phyloP scores from a whole-genome alignment of 2,888 invertebrate species.

The Allygus modestus region DNA sequence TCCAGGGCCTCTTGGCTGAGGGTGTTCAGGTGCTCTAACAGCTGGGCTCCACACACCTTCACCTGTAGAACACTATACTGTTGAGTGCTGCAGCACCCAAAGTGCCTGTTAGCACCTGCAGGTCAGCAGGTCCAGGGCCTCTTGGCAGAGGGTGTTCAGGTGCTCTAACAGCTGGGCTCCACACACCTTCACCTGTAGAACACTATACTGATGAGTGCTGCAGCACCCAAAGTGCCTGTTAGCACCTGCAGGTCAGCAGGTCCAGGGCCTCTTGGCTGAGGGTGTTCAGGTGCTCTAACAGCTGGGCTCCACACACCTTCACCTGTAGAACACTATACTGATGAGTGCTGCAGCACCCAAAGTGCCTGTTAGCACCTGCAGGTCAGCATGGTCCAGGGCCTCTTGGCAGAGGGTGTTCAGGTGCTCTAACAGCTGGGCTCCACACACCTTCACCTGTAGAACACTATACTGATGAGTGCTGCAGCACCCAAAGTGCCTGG shows the following conservation, averaged over 20 bases:
- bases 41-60: conserved; percentile 84
- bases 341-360: conserved; percentile 88
- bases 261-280: conserved; percentile 90
- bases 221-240: conserved; percentile 89
- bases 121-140: conserved; percentile 90
- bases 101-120: conserved; percentile 85
- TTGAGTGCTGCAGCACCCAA: conserved; percentile 88
- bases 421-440: conserved; percentile 85
- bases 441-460: conserved; percentile 79
- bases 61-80: conserved; percentile 73
- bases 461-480: too few species aligned
- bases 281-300: conserved; percentile 87
- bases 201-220: conserved; percentile 80
- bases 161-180: conserved; percentile 86
- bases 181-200: conserved; percentile 79
- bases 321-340: conserved; percentile 74
- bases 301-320: conserved; percentile 84
- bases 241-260: conserved; percentile 85
- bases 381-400: conserved; percentile 89
- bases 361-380: conserved; percentile 86
- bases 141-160: conserved; percentile 87
- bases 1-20: conserved; percentile 76
- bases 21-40: conserved; percentile 87
- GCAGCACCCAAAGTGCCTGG: conserved; percentile 74
- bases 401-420: conserved; percentile 89